These are phyloP conservation scores for Trematomus loennbergii DNA, from an alignment of 2,113 vertebrate species.

Conservation along the genomic window DNA sequence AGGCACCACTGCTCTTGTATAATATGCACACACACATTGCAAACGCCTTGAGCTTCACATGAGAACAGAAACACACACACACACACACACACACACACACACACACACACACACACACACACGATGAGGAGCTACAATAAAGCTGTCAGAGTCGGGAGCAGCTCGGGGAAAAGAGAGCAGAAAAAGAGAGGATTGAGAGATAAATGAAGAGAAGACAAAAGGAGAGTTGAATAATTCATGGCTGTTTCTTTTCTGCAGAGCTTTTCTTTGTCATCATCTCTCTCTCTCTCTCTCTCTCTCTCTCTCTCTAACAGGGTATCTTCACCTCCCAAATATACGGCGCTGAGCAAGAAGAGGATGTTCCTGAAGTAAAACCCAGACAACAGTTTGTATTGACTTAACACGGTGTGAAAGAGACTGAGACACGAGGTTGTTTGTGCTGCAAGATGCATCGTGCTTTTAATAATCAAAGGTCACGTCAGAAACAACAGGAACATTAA, in stretches of 20 bases:
- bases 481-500: not conserved
- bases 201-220: slow-evolving; percentile 75
- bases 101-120: slow-evolving; percentile 47
- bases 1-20: slow-evolving; percentile 26
- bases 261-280: slow-evolving; percentile 53
- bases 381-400: slow-evolving; percentile 33
- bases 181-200: slow-evolving; percentile 67
- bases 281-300: slow-evolving; percentile 3
- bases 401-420: no score
- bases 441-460: not conserved
- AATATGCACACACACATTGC: slow-evolving; percentile 30
- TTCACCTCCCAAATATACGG: slow-evolving; percentile 9
- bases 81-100: slow-evolving; percentile 17
- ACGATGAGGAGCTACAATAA: slow-evolving; percentile 68
- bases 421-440: not conserved
- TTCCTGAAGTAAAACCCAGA: slow-evolving; percentile 48
- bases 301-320: slow-evolving; percentile 17
- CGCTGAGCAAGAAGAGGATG: slow-evolving; percentile 18
- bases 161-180: slow-evolving; percentile 36
- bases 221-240: slow-evolving; percentile 83
- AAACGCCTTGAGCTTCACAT: slow-evolving; percentile 42
- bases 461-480: not conserved
- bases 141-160: slow-evolving; percentile 70
- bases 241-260: slow-evolving; percentile 50
- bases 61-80: slow-evolving; percentile 9